A percentile compares a stretch with the other conserved stretches of the same genome.
Evolutionary conservation across 35 echinoderm and acorn worm species (phyloP).

Genomic region (Ptychodera flava): DNA sequence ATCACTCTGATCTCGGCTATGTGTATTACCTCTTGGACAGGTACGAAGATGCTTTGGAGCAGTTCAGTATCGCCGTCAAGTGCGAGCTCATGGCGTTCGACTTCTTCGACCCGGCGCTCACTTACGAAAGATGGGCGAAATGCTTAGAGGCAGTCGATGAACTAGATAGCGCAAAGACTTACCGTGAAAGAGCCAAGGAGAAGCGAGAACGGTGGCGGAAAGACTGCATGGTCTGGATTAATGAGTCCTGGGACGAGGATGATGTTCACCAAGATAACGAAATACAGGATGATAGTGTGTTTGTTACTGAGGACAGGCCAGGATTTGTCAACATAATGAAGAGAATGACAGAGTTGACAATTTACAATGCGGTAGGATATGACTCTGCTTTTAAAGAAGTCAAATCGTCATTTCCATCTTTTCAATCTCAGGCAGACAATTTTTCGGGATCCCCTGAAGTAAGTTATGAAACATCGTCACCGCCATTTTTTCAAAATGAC

Average conservation of each 20-base stretch:
- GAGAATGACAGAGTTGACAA: background rate
- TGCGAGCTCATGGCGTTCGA: constrained; percentile 35
- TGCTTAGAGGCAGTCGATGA: constrained; percentile 54
- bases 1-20: constrained; percentile 73
- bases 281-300: background rate
- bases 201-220: constrained; percentile 14
- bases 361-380: background rate
- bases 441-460: background rate
- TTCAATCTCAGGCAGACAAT: background rate
- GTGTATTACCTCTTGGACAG: constrained; percentile 42
- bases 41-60: constrained; percentile 43
- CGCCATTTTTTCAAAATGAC: background rate
- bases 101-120: constrained; percentile 61
- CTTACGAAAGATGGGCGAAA: constrained; percentile 63
- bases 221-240: constrained; percentile 19
- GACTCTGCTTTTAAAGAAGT: background rate
- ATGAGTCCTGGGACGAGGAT: constrained; percentile 29
- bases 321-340: constrained; percentile 48
- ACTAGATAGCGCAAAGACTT: constrained; percentile 28
- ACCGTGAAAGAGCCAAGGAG: constrained; percentile 26
- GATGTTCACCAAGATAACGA: constrained; percentile 22
- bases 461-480: background rate
- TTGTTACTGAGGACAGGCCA: background rate
- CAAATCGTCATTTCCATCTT: background rate
- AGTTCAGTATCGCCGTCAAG: constrained; percentile 61